phyloP scores from a whole-genome alignment of 2,888 invertebrate species.

The Sinhomidia bicolor region DNA sequence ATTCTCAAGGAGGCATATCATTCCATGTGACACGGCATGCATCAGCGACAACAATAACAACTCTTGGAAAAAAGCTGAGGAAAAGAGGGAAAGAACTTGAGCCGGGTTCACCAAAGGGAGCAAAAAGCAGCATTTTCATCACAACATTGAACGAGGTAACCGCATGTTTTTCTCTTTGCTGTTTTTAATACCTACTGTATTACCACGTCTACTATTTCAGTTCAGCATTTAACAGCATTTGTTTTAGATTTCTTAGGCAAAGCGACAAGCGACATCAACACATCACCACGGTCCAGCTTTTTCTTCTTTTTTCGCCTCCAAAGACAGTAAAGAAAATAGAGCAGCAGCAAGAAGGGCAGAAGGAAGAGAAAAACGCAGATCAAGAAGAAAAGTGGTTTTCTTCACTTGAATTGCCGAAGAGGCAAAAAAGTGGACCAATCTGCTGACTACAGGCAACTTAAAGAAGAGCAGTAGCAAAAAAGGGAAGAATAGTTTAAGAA shows the following conservation, averaged over 20 bases:
- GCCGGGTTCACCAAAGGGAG: slow-evolving; percentile 45
- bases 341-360: neutral
- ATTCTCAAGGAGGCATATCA: slow-evolving; percentile 41
- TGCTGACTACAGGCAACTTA: slow-evolving; percentile 30
- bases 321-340: neutral
- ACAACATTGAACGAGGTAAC: slow-evolving; percentile 11
- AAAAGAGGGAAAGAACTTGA: neutral
- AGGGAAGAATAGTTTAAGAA: slow-evolving; percentile 11
- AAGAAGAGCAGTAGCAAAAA: neutral
- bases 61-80: slow-evolving; percentile 3
- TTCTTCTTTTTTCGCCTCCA: neutral
- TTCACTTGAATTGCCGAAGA: slow-evolving; percentile 62
- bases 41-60: slow-evolving; percentile 49
- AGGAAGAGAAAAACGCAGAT: slow-evolving; percentile 49
- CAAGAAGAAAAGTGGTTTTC: slow-evolving; percentile 65
- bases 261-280: slow-evolving; percentile 33
- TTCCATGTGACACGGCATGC: slow-evolving; percentile 43
- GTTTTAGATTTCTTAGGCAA: neutral
- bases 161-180: neutral
- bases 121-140: neutral
- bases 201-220: neutral
- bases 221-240: slow-evolving; percentile 22
- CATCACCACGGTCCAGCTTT: slow-evolving; percentile 41
- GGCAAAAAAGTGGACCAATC: slow-evolving; percentile 41
- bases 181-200: neutral